Evolutionary conservation across 2,888 invertebrate genomes (phyloP).

Genomic region (Apamea anceps): DNA sequence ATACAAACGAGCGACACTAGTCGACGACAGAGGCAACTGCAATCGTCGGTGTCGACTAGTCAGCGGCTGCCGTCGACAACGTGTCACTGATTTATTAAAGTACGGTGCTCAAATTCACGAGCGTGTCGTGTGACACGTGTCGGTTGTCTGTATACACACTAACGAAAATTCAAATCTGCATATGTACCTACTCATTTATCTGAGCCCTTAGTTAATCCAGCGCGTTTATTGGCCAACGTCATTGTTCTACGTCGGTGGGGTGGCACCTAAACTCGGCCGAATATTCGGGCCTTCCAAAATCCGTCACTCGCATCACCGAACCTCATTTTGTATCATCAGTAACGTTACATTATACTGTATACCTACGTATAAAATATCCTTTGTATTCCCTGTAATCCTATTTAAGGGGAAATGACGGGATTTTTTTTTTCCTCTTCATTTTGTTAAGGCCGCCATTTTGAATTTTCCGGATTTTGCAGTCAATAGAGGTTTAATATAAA

Average conservation of each 20-base stretch:
- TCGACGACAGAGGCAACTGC: not conserved
- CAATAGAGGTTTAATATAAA: constrained; percentile 23
- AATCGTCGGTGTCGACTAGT: not conserved
- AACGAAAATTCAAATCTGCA: constrained; percentile 4
- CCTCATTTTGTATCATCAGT: constrained; percentile 60
- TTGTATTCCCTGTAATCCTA: constrained; percentile 63
- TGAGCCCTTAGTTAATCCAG: constrained; percentile 43
- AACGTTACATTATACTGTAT: constrained; percentile 49
- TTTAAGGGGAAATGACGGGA: constrained; percentile 52
- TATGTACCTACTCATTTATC: constrained; percentile 31
- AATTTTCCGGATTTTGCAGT: constrained; percentile 33
- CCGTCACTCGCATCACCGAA: constrained; percentile 60
- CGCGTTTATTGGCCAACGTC: constrained; percentile 42
- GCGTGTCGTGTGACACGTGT: not conserved
- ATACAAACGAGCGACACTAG: not conserved
- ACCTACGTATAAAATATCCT: constrained; percentile 38
- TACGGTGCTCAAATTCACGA: not conserved
- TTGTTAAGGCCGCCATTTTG: constrained; percentile 43
- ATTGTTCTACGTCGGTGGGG: constrained; percentile 52
- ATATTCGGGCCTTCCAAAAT: constrained; percentile 59
- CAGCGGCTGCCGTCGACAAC: not conserved
- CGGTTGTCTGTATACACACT: not conserved
- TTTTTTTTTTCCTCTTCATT: constrained; percentile 63
- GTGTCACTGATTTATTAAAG: not conserved
- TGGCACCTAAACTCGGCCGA: constrained; percentile 43